Percentiles rank a stretch among this genome's conserved stretches.
phyloP scores from a whole-genome alignment of 2,797 vertebrate species.

The Artibeus lituratus region DNA sequence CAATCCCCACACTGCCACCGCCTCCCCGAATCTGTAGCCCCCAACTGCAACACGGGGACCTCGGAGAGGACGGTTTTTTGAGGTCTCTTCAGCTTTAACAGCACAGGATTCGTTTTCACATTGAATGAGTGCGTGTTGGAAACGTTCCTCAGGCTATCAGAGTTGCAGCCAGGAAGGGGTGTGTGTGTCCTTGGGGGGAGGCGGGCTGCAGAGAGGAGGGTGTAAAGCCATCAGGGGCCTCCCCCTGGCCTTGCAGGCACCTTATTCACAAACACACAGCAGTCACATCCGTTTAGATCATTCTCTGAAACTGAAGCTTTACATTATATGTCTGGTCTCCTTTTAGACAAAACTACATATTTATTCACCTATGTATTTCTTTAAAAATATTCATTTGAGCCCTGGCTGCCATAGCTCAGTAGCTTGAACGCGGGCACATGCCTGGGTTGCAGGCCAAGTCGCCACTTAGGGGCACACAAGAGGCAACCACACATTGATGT shows the following conservation, averaged over 20 bases:
- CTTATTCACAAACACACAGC: not conserved
- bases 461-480: no score
- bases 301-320: not conserved
- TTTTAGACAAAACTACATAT: not conserved
- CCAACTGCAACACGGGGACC: not conserved
- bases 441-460: no score
- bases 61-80: not conserved
- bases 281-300: not conserved
- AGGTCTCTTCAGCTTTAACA: not conserved
- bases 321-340: not conserved
- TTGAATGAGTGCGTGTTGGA: not conserved
- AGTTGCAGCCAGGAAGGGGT: not conserved
- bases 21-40: not conserved
- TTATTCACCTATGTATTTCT: not conserved
- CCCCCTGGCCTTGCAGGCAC: not conserved
- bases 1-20: not conserved
- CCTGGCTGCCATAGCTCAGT: no score
- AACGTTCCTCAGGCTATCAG: not conserved
- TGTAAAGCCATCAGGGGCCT: not conserved
- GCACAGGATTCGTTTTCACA: not conserved
- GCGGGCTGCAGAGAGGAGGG: accelerated
- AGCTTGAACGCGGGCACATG: no score
- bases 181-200: not conserved
- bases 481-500: no score
- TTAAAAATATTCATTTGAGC: not conserved